phyloP scores from a whole-genome alignment of 2,797 vertebrate genomes.

The Gadopsis marmoratus region DNA sequence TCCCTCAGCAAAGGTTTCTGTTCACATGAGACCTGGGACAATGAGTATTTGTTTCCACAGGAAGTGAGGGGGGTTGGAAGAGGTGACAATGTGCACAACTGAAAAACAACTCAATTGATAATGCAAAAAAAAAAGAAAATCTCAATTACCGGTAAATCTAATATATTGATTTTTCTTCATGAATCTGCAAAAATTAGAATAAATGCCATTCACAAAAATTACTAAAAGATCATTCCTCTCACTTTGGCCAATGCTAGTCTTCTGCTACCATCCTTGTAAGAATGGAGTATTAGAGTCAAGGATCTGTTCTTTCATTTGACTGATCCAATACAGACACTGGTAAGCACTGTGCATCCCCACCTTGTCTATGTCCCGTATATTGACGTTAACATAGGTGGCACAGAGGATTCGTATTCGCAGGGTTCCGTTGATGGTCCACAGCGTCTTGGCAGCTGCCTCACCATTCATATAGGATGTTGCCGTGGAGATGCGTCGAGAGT shows the following conservation, averaged over 20 bases:
- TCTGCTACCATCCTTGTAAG: background rate
- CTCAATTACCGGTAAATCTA: background rate
- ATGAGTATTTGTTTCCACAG: constrained; percentile 53
- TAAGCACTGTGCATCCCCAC: constrained; percentile 71
- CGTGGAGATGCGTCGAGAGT: constrained; percentile 94
- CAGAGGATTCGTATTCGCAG: constrained; percentile 95
- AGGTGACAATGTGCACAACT: constrained; percentile 11
- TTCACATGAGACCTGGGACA: constrained; percentile 44
- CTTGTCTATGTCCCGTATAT: constrained; percentile 98
- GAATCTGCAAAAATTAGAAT: background rate
- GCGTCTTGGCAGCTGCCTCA: constrained; percentile 93
- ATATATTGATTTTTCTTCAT: background rate
- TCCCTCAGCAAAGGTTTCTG: constrained; percentile 17
- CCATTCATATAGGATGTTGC: constrained; percentile 97
- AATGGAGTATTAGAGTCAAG: background rate
- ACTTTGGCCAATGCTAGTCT: background rate
- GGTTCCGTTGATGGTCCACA: constrained; percentile 94
- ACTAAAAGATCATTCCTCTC: background rate
- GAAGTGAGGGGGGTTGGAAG: constrained; percentile 36
- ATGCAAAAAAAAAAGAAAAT: background rate
- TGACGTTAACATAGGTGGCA: constrained; percentile 98
- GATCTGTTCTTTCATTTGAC: background rate
- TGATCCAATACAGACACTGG: background rate
- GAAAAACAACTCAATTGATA: constrained; percentile 26
- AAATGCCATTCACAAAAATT: background rate